Percentiles rank a stretch among this genome's conserved stretches.
These are phyloP conservation scores for Clistopyga incitator DNA, from an alignment of 2,888 invertebrate genomes.

Conservation along the genomic window DNA sequence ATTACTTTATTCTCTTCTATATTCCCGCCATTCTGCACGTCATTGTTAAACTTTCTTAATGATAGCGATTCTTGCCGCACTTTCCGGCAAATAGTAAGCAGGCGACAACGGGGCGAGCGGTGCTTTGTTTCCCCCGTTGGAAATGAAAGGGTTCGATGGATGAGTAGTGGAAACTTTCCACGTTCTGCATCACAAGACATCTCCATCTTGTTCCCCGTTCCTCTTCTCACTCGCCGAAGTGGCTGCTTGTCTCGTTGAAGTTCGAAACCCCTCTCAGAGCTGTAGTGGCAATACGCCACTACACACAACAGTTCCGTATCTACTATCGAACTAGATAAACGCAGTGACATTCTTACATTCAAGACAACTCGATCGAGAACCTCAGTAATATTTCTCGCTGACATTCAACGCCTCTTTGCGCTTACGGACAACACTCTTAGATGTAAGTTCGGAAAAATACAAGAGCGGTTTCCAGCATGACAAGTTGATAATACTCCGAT, in stretches of 20 bases:
- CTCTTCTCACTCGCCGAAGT: neutral
- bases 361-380: neutral
- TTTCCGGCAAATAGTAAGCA: slow-evolving; percentile 29
- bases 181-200: slow-evolving; percentile 38
- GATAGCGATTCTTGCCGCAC: slow-evolving; percentile 29
- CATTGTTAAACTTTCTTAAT: slow-evolving; percentile 53
- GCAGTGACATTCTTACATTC: neutral
- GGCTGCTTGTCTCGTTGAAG: neutral
- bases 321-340: slow-evolving; percentile 5
- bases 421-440: too few relatives aligned
- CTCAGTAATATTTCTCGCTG: neutral
- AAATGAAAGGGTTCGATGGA: slow-evolving; percentile 40
- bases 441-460: too few relatives aligned
- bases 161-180: slow-evolving; percentile 43
- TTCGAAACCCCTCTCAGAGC: slow-evolving; percentile 31
- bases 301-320: neutral
- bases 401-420: too few relatives aligned
- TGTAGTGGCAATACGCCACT: slow-evolving; percentile 48
- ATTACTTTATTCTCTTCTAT: neutral
- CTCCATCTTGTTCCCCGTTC: slow-evolving; percentile 4
- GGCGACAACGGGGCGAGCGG: slow-evolving; percentile 13
- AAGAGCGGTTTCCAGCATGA: too few relatives aligned
- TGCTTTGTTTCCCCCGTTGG: slow-evolving; percentile 34
- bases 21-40: slow-evolving; percentile 17
- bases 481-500: too few relatives aligned